phyloP scores from a whole-genome alignment of 2,113 vertebrate species.

The Phainopepla nitens region DNA sequence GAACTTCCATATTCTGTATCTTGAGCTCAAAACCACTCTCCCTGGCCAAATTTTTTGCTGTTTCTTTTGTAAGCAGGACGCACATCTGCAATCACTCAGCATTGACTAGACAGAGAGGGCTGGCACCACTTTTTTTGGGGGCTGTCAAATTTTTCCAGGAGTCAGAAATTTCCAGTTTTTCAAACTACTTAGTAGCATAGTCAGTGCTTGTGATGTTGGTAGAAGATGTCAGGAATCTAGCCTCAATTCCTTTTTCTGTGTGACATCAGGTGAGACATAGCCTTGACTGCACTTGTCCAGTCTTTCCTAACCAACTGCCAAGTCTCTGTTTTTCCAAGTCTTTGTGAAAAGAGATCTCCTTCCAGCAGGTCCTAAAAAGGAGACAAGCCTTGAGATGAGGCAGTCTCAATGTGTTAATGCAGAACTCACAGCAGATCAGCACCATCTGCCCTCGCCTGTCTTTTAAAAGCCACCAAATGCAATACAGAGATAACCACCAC shows the following conservation, averaged over 20 bases:
- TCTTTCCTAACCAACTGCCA: background rate
- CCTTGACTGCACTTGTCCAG: background rate
- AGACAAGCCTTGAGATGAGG: background rate
- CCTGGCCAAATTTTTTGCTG: background rate
- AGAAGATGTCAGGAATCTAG: background rate
- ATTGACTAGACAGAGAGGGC: background rate
- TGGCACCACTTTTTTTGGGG: background rate
- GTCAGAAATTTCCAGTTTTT: background rate
- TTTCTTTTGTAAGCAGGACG: background rate
- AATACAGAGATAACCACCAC: background rate
- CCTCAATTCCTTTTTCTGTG: background rate
- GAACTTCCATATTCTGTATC: background rate
- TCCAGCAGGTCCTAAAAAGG: background rate
- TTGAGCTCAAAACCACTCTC: background rate
- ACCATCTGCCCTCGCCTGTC: background rate
- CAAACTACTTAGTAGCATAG: background rate
- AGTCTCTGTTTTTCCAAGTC: background rate
- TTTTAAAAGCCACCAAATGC: background rate
- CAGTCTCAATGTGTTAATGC: background rate
- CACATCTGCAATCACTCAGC: background rate
- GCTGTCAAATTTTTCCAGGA: background rate
- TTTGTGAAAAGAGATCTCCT: background rate
- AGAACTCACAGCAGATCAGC: background rate
- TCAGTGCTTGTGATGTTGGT: background rate
- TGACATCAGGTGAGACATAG: background rate